Conservation (phyloP, 1,140 invertebrate species). For the Trichomalopsis sarcophagae region DNA sequence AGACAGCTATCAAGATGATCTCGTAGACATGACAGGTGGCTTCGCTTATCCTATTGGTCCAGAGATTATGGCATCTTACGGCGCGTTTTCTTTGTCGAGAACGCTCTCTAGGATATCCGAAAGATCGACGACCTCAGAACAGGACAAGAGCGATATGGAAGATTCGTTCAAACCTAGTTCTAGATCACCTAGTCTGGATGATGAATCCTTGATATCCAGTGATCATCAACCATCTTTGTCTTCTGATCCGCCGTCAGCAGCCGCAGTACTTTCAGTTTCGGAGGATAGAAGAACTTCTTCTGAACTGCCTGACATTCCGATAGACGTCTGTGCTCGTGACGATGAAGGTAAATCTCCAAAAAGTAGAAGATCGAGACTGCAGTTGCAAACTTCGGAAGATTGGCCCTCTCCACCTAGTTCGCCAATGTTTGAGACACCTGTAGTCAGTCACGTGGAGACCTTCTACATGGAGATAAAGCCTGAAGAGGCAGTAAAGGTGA, state of each 20-base stretch:
- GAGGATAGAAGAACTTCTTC: constrained; percentile 87
- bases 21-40: constrained; percentile 82
- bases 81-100: constrained; percentile 82
- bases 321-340: constrained; percentile 76
- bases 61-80: constrained; percentile 82
- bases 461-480: constrained; percentile 87
- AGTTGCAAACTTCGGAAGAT: constrained; percentile 80
- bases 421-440: constrained; percentile 78
- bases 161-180: constrained; percentile 89
- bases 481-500: constrained; percentile 82
- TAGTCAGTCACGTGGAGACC: constrained; percentile 88
- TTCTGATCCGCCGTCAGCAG: constrained; percentile 82
- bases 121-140: constrained; percentile 89
- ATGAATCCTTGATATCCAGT: constrained; percentile 87
- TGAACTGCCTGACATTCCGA: constrained; percentile 87
- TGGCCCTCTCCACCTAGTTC: constrained; percentile 87
- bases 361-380: constrained; percentile 66
- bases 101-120: constrained; percentile 91
- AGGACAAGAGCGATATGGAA: constrained; percentile 85
- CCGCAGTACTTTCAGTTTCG: constrained; percentile 76
- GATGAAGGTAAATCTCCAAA: constrained; percentile 74
- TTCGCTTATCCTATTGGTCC: constrained; percentile 83
- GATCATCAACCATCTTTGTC: constrained; percentile 90
- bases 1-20: constrained; percentile 83
- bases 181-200: constrained; percentile 87